Conservation (phyloP, 1,140 invertebrate species). For the Xylocopa sonorina region DNA sequence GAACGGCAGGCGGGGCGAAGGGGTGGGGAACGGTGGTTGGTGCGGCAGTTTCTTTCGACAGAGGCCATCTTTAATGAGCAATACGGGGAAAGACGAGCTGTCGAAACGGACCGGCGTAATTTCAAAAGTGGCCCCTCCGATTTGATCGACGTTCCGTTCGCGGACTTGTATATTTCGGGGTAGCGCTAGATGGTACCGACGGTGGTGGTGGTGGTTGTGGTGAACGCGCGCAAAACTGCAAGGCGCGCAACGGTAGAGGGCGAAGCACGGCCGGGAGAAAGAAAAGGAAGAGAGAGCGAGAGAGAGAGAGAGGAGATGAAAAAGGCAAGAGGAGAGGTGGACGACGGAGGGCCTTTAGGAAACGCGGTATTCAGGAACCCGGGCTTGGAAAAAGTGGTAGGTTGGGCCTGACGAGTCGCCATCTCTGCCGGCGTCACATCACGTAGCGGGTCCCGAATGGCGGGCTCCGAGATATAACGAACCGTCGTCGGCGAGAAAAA, state of each 20-base stretch:
- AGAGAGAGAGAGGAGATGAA: background rate
- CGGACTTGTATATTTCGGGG: constrained; percentile 18
- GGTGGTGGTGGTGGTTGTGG: background rate
- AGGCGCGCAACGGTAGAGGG: background rate
- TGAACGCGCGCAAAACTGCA: constrained; percentile 1
- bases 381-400: constrained; percentile 76
- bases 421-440: constrained; percentile 62
- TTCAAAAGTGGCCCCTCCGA: constrained; percentile 33
- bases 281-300: constrained; percentile 14
- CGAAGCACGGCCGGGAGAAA: background rate
- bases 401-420: constrained; percentile 65
- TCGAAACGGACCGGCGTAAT: constrained; percentile 39
- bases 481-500: constrained; percentile 79
- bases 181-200: background rate
- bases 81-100: constrained; percentile 51
- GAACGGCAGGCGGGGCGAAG: no score
- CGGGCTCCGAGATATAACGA: constrained; percentile 69
- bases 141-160: constrained; percentile 33
- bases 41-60: background rate
- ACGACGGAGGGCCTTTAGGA: constrained; percentile 65
- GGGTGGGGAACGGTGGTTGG: no score
- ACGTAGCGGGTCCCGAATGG: constrained; percentile 61
- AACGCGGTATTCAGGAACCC: constrained; percentile 73
- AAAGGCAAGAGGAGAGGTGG: background rate
- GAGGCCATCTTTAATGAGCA: constrained; percentile 49